These are phyloP conservation scores for Achatina immaculata DNA, from an alignment of 1,140 invertebrate species.

Conservation along the genomic window DNA sequence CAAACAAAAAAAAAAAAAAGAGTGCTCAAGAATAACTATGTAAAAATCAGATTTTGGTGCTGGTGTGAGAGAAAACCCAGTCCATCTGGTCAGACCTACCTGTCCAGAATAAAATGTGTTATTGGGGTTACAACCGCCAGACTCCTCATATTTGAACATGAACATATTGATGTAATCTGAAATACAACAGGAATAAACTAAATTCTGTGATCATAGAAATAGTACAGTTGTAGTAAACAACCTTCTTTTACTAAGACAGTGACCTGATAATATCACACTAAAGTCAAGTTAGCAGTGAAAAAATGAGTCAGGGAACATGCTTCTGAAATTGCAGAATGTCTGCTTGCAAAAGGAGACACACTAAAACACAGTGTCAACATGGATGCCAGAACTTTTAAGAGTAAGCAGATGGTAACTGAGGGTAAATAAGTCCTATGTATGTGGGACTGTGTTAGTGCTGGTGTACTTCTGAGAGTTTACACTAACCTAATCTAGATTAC, in stretches of 20 bases:
- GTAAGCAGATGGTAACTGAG: no score
- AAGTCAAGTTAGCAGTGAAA: not conserved
- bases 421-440: no score
- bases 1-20: no score
- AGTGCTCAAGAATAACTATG: no score
- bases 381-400: no score
- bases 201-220: not conserved
- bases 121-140: conserved; percentile 38
- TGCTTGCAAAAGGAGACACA: not conserved
- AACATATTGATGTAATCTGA: conserved; percentile 71
- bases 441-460: no score
- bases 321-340: not conserved
- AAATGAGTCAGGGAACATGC: not conserved
- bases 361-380: no score
- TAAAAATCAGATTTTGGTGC: no score
- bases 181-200: conserved; percentile 25
- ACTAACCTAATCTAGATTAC: no score
- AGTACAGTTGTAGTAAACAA: not conserved
- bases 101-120: conserved; percentile 52
- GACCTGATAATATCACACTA: not conserved
- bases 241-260: not conserved
- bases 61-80: no score
- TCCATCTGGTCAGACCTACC: conserved; percentile 38
- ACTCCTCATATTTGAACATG: conserved; percentile 54
- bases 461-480: no score